Evolutionary conservation across 2,888 invertebrate genomes (phyloP), one percentile per base, ranked within the genome.

Genomic region (Ectemnius cavifrons): DNA sequence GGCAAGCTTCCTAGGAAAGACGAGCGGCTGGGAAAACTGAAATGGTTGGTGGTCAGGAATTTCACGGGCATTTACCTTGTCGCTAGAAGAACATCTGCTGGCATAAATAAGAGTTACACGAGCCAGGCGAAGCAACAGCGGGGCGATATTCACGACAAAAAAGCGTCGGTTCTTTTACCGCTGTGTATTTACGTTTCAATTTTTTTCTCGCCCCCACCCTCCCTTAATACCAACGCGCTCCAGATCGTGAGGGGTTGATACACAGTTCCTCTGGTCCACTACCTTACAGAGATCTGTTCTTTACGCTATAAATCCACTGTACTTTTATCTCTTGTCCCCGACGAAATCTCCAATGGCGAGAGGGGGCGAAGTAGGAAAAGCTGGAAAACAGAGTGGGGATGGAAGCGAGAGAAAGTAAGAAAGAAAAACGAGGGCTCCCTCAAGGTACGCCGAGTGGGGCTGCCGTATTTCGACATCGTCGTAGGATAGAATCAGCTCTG

Each of bases 241-340:
- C 49, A 67, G 73, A 69, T 70, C 58, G 68, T 13, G 63, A 79
- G 74, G 65, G 52, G 67, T 69, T 73, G 71, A 79, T 67, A 69
- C 56, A 73, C 52, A 18, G 14, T 62, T 56, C 23, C 47, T 20
- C 45, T 47, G 67, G 58, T 60, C 47, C 60, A 37, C 14, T 60
- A 14, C 49, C 66, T 63, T n/a, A 28, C 60, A 74, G 58, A 79
- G 71, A 81, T 77, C 63, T 49, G 57, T 76, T 69, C 72, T 70
- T 63, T 47, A 20, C 68, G 69, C 63, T 71, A 78, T 78, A 77
- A 79, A 81, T 74, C 67, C 72, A 13, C 63, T 66, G 20, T 73
- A 56, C 59, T 58, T 74, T 75, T 78, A 71, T 81, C 75, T 79
- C 61, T 49, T 46, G 57, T 80, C 57, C 65, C 62, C 61, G 37